Conservation (phyloP, 2,888 invertebrate species). For the Cabera pusaria region DNA sequence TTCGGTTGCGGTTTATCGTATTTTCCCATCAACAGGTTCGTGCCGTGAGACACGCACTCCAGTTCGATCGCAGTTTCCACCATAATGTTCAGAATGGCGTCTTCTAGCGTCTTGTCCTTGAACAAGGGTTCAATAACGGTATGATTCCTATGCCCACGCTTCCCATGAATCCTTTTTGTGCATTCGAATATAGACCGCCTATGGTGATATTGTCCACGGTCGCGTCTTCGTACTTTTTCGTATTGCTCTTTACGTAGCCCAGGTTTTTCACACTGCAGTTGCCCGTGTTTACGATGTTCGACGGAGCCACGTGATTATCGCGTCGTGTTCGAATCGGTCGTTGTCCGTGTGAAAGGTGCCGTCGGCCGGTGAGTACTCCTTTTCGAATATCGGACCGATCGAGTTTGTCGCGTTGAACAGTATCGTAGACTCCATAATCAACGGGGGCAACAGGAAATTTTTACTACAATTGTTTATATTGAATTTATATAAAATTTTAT, state of each 20-base stretch:
- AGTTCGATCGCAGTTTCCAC: conserved; percentile 10
- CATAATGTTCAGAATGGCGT: conserved; percentile 13
- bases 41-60: conserved; percentile 12
- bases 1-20: conserved; percentile 8
- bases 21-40: conserved; percentile 11
- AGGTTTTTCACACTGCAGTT: not conserved
- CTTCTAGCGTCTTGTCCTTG: conserved; percentile 4
- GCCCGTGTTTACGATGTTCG: not conserved
- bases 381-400: conserved; percentile 12
- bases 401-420: conserved; percentile 10
- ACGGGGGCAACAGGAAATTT: not conserved
- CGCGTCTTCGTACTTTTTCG: not conserved
- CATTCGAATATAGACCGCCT: not conserved
- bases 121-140: conserved; percentile 1
- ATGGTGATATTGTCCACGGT: not conserved
- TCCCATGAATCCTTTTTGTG: conserved; percentile 1
- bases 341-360: not conserved
- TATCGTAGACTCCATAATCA: conserved; percentile 4
- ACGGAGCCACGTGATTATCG: not conserved
- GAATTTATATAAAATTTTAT: not conserved
- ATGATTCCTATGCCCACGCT: not conserved
- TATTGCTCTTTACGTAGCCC: not conserved
- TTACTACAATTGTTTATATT: not conserved
- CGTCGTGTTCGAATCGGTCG: not conserved
- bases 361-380: conserved; percentile 4